Percentiles rank a stretch among this genome's conserved stretches.
Evolutionary conservation across 2,113 vertebrate genomes (phyloP).

Genomic region (Atherinomorus stipes): DNA sequence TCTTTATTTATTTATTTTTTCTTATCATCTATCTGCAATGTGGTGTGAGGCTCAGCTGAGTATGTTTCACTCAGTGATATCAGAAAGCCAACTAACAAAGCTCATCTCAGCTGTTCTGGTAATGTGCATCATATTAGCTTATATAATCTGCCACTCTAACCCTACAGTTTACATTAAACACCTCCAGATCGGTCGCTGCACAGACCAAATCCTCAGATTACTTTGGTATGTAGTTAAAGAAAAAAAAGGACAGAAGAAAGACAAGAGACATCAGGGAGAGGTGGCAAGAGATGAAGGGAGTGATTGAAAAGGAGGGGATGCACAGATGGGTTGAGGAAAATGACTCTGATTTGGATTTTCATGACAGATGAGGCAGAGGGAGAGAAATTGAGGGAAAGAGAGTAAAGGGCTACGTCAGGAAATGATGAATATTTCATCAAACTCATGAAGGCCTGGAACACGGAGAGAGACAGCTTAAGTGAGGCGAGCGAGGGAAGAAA

Average conservation of each 20-base stretch:
- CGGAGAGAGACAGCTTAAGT: constrained; percentile 11
- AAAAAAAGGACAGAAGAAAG: constrained; percentile 39
- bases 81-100: constrained; percentile 43
- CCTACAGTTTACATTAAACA: constrained; percentile 54
- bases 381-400: constrained; percentile 31
- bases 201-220: constrained; percentile 43
- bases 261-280: constrained; percentile 21
- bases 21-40: constrained; percentile 44
- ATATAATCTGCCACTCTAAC: constrained; percentile 42
- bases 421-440: constrained; percentile 69
- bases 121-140: constrained; percentile 44
- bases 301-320: constrained; percentile 16
- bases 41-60: constrained; percentile 23
- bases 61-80: constrained; percentile 52
- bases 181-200: background rate
- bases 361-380: constrained; percentile 35
- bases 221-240: constrained; percentile 27
- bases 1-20: constrained; percentile 37
- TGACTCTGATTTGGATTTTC: constrained; percentile 49
- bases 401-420: constrained; percentile 39
- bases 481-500: background rate
- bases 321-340: constrained; percentile 40
- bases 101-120: constrained; percentile 36
- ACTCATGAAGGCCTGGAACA: constrained; percentile 37
- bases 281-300: constrained; percentile 14